Evolutionary conservation across 1,140 invertebrate species (phyloP).

Genomic region (Cepaea nemoralis): DNA sequence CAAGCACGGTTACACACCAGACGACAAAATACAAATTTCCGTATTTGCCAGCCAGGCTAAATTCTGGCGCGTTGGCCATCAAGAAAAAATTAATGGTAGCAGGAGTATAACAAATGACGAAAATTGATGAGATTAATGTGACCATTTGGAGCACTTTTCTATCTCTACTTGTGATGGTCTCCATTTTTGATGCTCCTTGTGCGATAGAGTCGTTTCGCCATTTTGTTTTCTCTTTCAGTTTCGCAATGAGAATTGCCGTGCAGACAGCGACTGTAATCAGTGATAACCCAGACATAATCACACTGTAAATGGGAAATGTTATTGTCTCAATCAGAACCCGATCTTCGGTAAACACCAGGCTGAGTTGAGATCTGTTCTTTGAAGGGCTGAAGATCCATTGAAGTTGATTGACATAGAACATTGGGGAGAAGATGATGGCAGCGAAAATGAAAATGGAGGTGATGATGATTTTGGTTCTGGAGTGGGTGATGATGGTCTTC

Average conservation of each 20-base stretch:
- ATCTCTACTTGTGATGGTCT: no score
- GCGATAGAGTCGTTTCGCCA: not conserved
- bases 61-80: no score
- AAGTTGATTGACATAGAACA: not conserved
- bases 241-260: not conserved
- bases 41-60: no score
- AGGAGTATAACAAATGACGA: no score
- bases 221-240: not conserved
- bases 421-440: not conserved
- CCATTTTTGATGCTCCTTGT: no score
- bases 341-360: not conserved
- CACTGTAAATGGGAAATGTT: not conserved
- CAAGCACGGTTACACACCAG: no score
- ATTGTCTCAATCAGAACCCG: not conserved
- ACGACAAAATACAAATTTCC: no score
- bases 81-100: no score
- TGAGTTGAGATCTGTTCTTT: not conserved
- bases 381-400: not conserved
- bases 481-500: not conserved
- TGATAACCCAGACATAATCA: not conserved
- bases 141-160: no score
- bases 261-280: not conserved
- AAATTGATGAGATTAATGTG: no score
- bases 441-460: not conserved
- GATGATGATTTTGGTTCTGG: not conserved